Evolutionary conservation across 2,888 invertebrate species (phyloP), one percentile per base, ranked within the genome.

Genomic region (Cyaniris semiargus): DNA sequence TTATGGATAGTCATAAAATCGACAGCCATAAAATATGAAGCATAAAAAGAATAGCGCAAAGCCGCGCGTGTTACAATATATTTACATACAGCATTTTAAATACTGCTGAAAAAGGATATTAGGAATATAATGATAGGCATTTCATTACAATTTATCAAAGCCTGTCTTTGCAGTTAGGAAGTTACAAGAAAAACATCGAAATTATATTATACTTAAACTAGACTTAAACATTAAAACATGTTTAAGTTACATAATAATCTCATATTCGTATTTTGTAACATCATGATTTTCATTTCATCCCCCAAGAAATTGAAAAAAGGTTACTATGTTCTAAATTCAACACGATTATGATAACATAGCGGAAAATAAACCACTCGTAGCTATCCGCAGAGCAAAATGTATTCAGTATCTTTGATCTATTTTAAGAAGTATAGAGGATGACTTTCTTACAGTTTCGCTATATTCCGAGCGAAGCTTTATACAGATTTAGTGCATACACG

Each of bases 401-500:
- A 60, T 23, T 23, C 60, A 60, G 21, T 60, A 60, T 60, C 18
- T 66, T 66, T 31, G 66, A 66, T 31, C 3, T 66, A 66, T 23
- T 66, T 66, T 27, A 66, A 66, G 66, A 66, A 66, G 66, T 27
- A 66, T 60, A 60, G 1, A 60, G 23, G 8, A 58, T 13, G 27
- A 15, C 66, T 66, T 66, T 66, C 66, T 31, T 18, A 31, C 66
- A 15, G 66, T 66, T 66, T 13, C 27, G 6, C 66, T 27, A 66
- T 66, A 66, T 66, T 15, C 15, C 18, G 6, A 66, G 66, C 27
- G 23, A 13, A 27, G 66, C 27, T 27, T 27, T 6, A 15, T 10
- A 66, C 21, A 66, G 66, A 66, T 66, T 66, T 66, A 66, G 66
- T 66, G 66, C 66, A 66, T 66, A 66, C 66, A 66, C 27, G 66